phyloP scores from a whole-genome alignment of 2,888 invertebrate genomes.

The Andrena minutula region DNA sequence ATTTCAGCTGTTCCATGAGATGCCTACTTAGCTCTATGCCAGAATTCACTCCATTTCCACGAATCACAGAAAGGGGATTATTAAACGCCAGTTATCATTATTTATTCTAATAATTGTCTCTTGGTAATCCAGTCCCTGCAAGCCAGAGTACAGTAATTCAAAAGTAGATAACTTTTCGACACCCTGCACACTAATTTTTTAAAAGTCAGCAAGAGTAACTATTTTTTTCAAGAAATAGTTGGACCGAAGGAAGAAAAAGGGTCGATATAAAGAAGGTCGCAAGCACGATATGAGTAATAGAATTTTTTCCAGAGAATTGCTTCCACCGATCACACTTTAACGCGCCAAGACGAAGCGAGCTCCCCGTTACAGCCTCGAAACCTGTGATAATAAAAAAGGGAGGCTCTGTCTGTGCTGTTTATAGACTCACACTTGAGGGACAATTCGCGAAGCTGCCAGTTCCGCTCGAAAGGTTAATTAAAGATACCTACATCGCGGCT shows the following conservation, averaged over 20 bases:
- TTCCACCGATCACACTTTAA: conserved; percentile 14
- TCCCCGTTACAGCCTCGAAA: neutral
- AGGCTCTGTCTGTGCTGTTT: neutral
- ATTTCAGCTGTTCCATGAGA: no score
- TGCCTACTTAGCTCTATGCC: no score
- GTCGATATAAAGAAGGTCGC: neutral
- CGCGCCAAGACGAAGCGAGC: neutral
- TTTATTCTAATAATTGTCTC: no score
- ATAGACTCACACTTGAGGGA: conserved; percentile 5
- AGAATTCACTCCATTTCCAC: no score
- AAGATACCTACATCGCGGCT: neutral
- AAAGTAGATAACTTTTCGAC: no score
- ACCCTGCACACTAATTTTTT: neutral
- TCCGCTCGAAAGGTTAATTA: conserved; percentile 13
- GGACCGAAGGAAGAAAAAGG: neutral
- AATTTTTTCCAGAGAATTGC: neutral
- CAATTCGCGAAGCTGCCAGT: conserved; percentile 7
- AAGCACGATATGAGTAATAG: neutral
- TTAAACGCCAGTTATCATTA: no score
- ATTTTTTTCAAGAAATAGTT: neutral
- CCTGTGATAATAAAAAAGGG: neutral
- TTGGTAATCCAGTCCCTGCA: no score
- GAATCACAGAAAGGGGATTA: no score
- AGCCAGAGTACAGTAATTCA: no score
- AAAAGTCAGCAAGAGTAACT: neutral